A percentile compares a stretch with the other conserved stretches of the same genome.
Evolutionary conservation across 2,113 vertebrate genomes (phyloP).

Genomic region (Trogon melanurus): DNA sequence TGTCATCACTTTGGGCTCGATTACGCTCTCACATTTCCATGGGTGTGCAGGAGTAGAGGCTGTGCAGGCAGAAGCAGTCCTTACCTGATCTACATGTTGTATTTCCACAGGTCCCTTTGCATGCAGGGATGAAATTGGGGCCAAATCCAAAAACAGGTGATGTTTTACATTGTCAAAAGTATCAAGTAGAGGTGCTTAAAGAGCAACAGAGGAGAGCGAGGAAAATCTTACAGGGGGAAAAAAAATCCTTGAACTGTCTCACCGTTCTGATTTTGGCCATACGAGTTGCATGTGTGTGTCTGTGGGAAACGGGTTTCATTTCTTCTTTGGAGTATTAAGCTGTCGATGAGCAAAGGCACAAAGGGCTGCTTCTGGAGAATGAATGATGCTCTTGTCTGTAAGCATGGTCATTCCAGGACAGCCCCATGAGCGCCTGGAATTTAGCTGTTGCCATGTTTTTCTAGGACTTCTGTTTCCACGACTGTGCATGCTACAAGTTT

Average conservation of each 20-base stretch:
- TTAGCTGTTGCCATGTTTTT: background rate
- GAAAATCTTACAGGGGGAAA: background rate
- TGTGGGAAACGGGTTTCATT: background rate
- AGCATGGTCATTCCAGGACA: conserved; percentile 23
- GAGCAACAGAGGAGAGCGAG: background rate
- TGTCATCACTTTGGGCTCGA: background rate
- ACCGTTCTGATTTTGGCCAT: background rate
- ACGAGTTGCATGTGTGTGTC: accelerated
- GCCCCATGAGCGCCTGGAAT: background rate
- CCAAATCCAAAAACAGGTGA: background rate
- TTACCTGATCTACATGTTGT: background rate
- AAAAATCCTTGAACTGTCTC: background rate
- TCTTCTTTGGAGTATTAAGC: background rate
- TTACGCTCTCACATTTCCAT: accelerated
- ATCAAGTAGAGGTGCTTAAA: background rate
- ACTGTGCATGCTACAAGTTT: background rate
- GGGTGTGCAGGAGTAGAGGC: background rate
- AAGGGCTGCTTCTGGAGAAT: conserved; percentile 15
- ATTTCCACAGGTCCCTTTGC: background rate
- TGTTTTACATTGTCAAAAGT: background rate
- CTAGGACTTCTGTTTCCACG: background rate
- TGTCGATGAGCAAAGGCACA: background rate
- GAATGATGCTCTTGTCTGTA: conserved; percentile 37
- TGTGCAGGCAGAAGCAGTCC: background rate
- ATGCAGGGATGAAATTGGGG: background rate